phyloP scores from a whole-genome alignment of 2,888 invertebrate species.

The Atherix ibis region DNA sequence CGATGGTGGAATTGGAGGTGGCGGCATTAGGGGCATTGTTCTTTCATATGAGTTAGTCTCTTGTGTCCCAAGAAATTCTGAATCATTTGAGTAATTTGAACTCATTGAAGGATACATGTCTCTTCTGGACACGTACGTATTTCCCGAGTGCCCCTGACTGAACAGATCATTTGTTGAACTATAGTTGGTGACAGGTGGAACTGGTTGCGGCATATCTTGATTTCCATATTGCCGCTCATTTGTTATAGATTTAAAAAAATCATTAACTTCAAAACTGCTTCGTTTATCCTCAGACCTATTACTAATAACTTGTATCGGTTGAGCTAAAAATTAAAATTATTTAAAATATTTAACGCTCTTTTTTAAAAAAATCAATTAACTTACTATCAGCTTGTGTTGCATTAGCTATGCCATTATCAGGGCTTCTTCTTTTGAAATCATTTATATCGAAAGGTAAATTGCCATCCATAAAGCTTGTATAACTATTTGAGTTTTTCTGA shows the following conservation, averaged over 20 bases:
- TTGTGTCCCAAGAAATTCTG: constrained; percentile 11
- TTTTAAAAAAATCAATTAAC: constrained; percentile 4
- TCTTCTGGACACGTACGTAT: constrained; percentile 4
- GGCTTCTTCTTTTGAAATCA: constrained; percentile 27
- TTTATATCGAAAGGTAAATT: constrained; percentile 43
- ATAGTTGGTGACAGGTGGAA: constrained; percentile 16
- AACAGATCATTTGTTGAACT: constrained; percentile 1
- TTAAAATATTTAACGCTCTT: constrained; percentile 2
- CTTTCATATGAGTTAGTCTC: constrained; percentile 12
- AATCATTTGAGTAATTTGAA: constrained; percentile 15
- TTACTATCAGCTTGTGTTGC: constrained; percentile 9
- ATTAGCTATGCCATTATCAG: too few species aligned
- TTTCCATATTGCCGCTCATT: constrained; percentile 17
- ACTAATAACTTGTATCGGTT: constrained; percentile 42
- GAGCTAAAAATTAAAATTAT: constrained; percentile 23
- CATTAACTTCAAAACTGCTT: constrained; percentile 28
- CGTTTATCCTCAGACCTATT: constrained; percentile 38
- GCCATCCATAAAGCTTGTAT: constrained; percentile 47
- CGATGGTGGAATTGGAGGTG: constrained; percentile 29
- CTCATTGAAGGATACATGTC: constrained; percentile 13
- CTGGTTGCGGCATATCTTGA: constrained; percentile 16
- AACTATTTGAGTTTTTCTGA: constrained; percentile 35
- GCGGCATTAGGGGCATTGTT: constrained; percentile 24
- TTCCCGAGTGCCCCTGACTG: neutral
- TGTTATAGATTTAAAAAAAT: constrained; percentile 35